Evolutionary conservation across 2,797 vertebrate genomes (phyloP).

Genomic region (Threskiornis aethiopicus): DNA sequence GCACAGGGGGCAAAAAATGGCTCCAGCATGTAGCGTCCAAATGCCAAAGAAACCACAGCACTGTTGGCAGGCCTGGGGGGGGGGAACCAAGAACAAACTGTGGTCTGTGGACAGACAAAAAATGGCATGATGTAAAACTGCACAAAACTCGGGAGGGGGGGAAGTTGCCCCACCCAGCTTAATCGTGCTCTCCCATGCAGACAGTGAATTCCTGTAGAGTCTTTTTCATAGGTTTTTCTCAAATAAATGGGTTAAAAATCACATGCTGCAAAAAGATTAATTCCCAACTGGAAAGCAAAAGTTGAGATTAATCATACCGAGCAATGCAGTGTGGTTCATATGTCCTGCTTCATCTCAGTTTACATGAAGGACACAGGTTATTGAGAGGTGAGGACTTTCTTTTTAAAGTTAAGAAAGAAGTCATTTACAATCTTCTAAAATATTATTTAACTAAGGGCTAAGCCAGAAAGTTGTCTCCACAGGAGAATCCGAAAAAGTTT

Average conservation of each 20-base stretch:
- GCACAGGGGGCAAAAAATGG: slow-evolving; percentile 83
- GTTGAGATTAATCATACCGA: background rate
- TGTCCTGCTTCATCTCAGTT: background rate
- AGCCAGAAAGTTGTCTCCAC: background rate
- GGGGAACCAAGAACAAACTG: background rate
- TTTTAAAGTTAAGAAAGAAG: background rate
- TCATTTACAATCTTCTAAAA: background rate
- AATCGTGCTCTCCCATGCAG: background rate
- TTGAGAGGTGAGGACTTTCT: background rate
- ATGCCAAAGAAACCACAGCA: slow-evolving; percentile 82
- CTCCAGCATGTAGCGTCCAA: slow-evolving; percentile 87
- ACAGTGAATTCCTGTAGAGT: background rate
- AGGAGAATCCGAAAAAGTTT: background rate
- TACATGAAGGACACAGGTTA: background rate
- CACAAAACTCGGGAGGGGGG: background rate
- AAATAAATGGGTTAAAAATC: background rate
- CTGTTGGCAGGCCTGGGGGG: slow-evolving; percentile 80
- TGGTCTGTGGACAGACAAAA: background rate
- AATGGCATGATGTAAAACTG: background rate
- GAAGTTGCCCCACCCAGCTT: background rate
- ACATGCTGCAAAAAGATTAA: background rate
- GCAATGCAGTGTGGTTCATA: background rate
- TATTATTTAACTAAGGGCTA: background rate
- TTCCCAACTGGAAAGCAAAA: background rate
- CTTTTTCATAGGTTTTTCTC: background rate